These are phyloP conservation scores for Chaetophractus vellerosus DNA, from an alignment of 2,797 vertebrate genomes.

Conservation along the genomic window DNA sequence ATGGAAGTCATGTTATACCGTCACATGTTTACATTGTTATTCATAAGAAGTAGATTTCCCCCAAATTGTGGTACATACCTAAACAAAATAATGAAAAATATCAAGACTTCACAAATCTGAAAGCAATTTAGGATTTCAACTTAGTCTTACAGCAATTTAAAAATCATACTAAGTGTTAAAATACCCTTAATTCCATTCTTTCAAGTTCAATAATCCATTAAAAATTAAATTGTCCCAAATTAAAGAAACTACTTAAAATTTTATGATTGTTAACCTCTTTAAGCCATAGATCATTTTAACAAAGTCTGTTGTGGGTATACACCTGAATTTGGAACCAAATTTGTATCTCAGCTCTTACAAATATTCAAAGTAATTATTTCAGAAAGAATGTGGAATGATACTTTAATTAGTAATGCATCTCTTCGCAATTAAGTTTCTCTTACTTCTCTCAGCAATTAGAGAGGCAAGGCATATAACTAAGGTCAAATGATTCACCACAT, in stretches of 20 bases:
- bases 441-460: conserved; percentile 90
- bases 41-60: background rate
- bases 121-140: conserved; percentile 67
- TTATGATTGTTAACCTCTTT: conserved; percentile 82
- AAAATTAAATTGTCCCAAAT: conserved; percentile 69
- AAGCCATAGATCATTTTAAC: conserved; percentile 81
- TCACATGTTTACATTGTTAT: background rate
- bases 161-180: conserved; percentile 66
- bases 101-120: background rate
- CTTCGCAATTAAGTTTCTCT: conserved; percentile 89
- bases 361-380: conserved; percentile 90
- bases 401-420: conserved; percentile 89
- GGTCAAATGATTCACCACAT: conserved; percentile 86
- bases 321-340: conserved; percentile 88
- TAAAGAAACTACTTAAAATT: conserved; percentile 75
- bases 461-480: conserved; percentile 89
- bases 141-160: conserved; percentile 24
- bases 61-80: background rate
- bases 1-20: background rate
- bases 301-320: conserved; percentile 83
- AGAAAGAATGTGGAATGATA: conserved; percentile 89
- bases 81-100: background rate
- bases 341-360: conserved; percentile 88
- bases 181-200: conserved; percentile 64
- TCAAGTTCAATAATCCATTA: conserved; percentile 74